Base-by-base conservation (phyloP, 2,113 vertebrate species). In the Emberiza fucata region DNA sequence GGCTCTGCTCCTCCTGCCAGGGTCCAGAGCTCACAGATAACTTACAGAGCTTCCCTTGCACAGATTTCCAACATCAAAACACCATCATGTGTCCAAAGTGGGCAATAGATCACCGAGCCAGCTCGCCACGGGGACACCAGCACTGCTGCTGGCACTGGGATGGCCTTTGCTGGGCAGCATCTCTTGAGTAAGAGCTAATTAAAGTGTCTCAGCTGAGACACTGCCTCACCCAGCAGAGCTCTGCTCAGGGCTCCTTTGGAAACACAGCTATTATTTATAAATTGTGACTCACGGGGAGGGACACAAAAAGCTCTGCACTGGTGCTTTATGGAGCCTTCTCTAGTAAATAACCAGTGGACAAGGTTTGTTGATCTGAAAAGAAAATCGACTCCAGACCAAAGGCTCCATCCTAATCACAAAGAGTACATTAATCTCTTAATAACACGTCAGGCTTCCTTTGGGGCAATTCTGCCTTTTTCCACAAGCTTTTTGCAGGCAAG, bases 261-360 rank as follows among this genome's bases (percentile, higher is more conserved):
- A 92, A 84, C 81, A 86, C 79, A 76, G 83, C 72, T 42, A 91
- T 89, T 84, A 94, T 92, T 92, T 93, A 88, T 88, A 92, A 94
- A 77, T 61, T 0, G 5, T 51, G 88, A 86, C 83, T 90, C 91
- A 91, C 63, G 73, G 1, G 7, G 28, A 81, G 51, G 39, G 39
- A 68, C 44, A 90, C 57, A 73, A 8, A 82, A 61, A 77, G 6
- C 25, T 57, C 61, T 75, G 31, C 39, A 6, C 81, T 94, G 29
- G 24, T 92, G 75, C 72, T 93, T 95, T 77, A 61, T 31, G 37
- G 50, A 92, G 25, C 56, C 76, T 68, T 70, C 72, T 91, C 44
- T 2, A 72, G 37, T 81, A 94, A 93, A 90, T 81, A 90, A 87
- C 51, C 56, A 73, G 33, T 0, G 25, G 86, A 47, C 39, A 48